A percentile compares a stretch with the other conserved stretches of the same genome.
Evolutionary conservation across 2,113 vertebrate genomes (phyloP).

Genomic region (Canis aureus): DNA sequence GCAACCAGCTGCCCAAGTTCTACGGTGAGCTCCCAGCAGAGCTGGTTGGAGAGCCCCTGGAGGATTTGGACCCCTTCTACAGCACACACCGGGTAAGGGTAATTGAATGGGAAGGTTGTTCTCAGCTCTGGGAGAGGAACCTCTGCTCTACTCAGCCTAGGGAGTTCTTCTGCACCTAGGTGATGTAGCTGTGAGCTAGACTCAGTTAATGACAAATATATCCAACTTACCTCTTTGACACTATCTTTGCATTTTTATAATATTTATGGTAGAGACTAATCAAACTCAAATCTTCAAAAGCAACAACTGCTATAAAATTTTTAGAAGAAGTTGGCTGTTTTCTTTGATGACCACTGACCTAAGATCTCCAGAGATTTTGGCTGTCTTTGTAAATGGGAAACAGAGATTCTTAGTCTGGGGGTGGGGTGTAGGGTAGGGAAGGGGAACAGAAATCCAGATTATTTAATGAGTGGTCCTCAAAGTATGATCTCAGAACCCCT

Average conservation of each 20-base stretch:
- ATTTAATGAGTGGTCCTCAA: not conserved
- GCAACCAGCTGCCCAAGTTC: slow-evolving; percentile 95
- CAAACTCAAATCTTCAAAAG: not conserved
- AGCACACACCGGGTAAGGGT: slow-evolving; percentile 86
- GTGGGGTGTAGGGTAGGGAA: too few species aligned
- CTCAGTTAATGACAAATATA: not conserved
- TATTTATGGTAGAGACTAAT: not conserved
- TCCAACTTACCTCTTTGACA: not conserved
- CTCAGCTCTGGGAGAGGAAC: not conserved
- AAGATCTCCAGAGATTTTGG: not conserved
- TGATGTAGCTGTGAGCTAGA: not conserved
- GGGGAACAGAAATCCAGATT: not conserved
- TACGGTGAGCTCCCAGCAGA: slow-evolving; percentile 93
- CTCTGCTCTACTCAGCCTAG: not conserved
- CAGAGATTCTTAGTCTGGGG: not conserved
- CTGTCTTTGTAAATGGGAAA: not conserved
- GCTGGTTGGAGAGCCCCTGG: slow-evolving; percentile 94
- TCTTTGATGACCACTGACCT: not conserved
- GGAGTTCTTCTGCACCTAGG: not conserved
- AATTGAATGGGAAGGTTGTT: not conserved
- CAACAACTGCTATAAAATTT: not conserved
- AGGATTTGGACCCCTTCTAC: slow-evolving; percentile 96
- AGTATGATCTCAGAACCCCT: not conserved
- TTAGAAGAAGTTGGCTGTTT: not conserved
- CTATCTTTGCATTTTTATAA: not conserved